Evolutionary conservation across 2,797 vertebrate species (phyloP), one percentile per base, ranked within the genome.

Genomic region (Protonibea diacanthus): DNA sequence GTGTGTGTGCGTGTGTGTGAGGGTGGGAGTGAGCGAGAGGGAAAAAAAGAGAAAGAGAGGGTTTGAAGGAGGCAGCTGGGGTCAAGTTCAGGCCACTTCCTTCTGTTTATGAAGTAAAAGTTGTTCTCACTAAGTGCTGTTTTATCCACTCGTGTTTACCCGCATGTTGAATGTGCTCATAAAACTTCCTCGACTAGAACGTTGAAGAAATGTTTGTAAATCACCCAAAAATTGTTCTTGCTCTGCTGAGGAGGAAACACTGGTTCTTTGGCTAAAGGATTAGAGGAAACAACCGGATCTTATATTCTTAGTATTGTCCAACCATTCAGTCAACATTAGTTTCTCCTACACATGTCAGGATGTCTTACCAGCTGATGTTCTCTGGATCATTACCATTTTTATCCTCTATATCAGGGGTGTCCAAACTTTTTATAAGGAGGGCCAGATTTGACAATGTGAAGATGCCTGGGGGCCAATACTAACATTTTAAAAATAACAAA

Each of bases 31-130:
- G 25, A 38, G 72, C 49, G 74, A 21, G 47, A 52, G 73, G 53
- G 47, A 5, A 42, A 40, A 25, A 55, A 18, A 45, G 33, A 64
- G 70, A 53, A 20, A 23, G 61, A 15, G 57, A 65, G 40, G 67
- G 61, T 53, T 25, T 44, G 10, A 60, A 60, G 15, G n/a, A 84
- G 63, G 66, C 52, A 74, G 67, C 47, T 47, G 70, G 58, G 91
- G 85, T 91, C 71, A 88, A 62, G 77, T 83, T 90, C 69, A 84
- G 88, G 86, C 81, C 88, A 86, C 62, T 84, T 86, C 76, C 84
- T 73, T 81, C 64, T 80, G 75, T 87, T 76, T 73, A 65, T 63
- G 38, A 77, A 85, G 69, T 68, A 48, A 81, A 74, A 81, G 73
- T 74, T 69, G 71, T 81, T 58, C 60, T 81, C 40, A 20, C 45